Percentiles rank a stretch among this genome's conserved stretches.
Conservation (phyloP, 2,797 vertebrate genomes). For the Astyanax mexicanus region DNA sequence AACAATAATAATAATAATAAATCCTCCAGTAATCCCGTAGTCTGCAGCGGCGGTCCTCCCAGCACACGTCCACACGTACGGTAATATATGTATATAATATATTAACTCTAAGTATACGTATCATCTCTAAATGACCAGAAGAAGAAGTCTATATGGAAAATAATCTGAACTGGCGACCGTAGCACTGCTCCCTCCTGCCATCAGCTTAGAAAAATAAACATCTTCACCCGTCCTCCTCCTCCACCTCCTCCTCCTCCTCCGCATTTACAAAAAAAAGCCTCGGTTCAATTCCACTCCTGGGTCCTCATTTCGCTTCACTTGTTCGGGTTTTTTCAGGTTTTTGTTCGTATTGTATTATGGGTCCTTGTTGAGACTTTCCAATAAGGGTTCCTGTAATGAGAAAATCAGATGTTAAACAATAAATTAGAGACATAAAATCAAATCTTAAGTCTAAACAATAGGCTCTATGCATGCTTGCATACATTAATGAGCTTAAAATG, state of each 20-base stretch:
- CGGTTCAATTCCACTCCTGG: too few species aligned
- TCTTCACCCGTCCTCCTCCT: conserved; percentile 88
- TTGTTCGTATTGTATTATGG: conserved; percentile 20
- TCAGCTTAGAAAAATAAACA: conserved; percentile 98
- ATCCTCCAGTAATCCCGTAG: conserved; percentile 62
- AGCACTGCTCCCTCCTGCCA: conserved; percentile 71
- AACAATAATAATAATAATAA: too few species aligned
- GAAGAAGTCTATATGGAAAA: conserved; percentile 80
- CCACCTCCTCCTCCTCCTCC: conserved; percentile 63
- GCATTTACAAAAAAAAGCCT: too few species aligned
- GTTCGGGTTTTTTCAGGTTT: conserved; percentile 41
- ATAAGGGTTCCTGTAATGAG: conserved; percentile 87
- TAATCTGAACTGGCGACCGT: conserved; percentile 78
- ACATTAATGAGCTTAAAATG: too few species aligned
- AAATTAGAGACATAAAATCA: conserved; percentile 19
- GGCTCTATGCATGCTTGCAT: too few species aligned
- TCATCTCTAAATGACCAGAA: conserved; percentile 73
- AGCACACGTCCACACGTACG: conserved; percentile 65
- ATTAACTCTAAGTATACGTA: conserved; percentile 67
- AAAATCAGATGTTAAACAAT: conserved; percentile 63
- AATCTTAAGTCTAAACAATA: too few species aligned
- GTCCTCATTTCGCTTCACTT: conserved; percentile 40
- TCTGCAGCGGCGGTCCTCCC: conserved; percentile 64
- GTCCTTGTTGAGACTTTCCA: conserved; percentile 84
- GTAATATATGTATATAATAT: conserved; percentile 70